Evolutionary conservation across 2,113 vertebrate species (phyloP), one percentile per base, ranked within the genome.

Genomic region (Pachyramphus minor): DNA sequence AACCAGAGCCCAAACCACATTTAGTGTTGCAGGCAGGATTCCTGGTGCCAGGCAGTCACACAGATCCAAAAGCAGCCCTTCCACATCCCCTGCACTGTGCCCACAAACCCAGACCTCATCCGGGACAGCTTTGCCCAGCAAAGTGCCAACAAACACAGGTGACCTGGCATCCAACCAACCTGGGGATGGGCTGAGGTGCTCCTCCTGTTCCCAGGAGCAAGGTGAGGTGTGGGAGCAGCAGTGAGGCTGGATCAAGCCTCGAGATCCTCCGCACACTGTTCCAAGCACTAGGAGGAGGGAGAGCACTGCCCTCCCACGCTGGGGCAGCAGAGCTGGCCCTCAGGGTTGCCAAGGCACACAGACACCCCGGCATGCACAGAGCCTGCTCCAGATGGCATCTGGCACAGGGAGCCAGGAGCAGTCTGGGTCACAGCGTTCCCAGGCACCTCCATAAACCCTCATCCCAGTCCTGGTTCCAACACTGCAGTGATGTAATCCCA

Each of bases 311-410:
- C 58, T 45, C n/a, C 35, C 33, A 24, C 0, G 13, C 30, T 14
- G 35, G 64, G 56, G 59, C 77, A 87, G 81, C 24, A 27, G 74
- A 56, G 45, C 49, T 72, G 71, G 44, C 53, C 52, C 19, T 23
- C 76, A 16, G 59, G 41, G 79, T 45, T 94, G 73, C 81, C 81
- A 84, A 72, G 55, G 78, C 85, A 58, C 67, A 52, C n/a, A 41
- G 74, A 72, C 71, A 47, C 49, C 28, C 47, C 42, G 71, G 55
- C 16, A 0, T 4, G 39, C 78, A 59, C 45, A 52, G 30, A 83
- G 60, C 58, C 66, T 3, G 21, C 71, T 88, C 79, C 89, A 86
- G 79, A 90, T 59, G 80, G 80, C 86, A 90, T 25, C 71, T 73
- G 67, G 42, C 53, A 72, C 33, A 49, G 63, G 67, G 10, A 95